Percentiles rank a stretch among this genome's conserved stretches.
These are phyloP conservation scores for Caenorhabditis angaria DNA, from an alignment of 2,888 invertebrate genomes.

Conservation along the genomic window DNA sequence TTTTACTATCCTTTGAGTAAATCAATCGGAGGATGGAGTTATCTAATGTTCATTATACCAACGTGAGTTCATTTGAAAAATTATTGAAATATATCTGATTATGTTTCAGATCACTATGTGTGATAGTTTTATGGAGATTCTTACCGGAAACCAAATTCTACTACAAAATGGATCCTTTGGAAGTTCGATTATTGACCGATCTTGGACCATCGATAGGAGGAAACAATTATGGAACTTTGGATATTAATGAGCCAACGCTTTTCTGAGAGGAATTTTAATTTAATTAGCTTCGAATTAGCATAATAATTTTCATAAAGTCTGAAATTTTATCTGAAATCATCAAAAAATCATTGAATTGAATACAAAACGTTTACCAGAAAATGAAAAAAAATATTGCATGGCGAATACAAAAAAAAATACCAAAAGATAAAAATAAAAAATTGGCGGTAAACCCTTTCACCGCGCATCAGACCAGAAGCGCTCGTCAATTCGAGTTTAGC, in stretches of 20 bases:
- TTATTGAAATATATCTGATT: neutral
- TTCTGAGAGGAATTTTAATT: constrained; percentile 14
- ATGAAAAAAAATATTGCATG: neutral
- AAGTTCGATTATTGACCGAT: constrained; percentile 43
- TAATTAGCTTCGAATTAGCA: too few relatives aligned
- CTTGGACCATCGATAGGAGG: constrained; percentile 39
- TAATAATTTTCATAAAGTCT: too few relatives aligned
- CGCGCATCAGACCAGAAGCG: constrained; percentile 49
- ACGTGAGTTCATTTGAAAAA: constrained; percentile 31
- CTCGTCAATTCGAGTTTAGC: constrained; percentile 56
- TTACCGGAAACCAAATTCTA: constrained; percentile 59
- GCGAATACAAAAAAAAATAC: too few relatives aligned
- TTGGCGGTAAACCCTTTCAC: constrained; percentile 22
- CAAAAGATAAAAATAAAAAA: constrained; percentile 5
- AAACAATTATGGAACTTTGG: constrained; percentile 44
- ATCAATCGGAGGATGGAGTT: constrained; percentile 65
- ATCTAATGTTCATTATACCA: constrained; percentile 64
- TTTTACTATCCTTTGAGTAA: constrained; percentile 63
- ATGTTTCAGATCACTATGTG: constrained; percentile 51
- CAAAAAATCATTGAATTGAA: too few relatives aligned
- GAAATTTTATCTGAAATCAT: too few relatives aligned
- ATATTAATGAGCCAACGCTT: constrained; percentile 32
- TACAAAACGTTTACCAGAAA: too few relatives aligned
- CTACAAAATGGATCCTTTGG: constrained; percentile 48
- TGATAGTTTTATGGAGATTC: constrained; percentile 52